A percentile compares a stretch with the other conserved stretches of the same genome.
Evolutionary conservation across 2,797 vertebrate genomes (phyloP).

Genomic region (Botia kubotai): DNA sequence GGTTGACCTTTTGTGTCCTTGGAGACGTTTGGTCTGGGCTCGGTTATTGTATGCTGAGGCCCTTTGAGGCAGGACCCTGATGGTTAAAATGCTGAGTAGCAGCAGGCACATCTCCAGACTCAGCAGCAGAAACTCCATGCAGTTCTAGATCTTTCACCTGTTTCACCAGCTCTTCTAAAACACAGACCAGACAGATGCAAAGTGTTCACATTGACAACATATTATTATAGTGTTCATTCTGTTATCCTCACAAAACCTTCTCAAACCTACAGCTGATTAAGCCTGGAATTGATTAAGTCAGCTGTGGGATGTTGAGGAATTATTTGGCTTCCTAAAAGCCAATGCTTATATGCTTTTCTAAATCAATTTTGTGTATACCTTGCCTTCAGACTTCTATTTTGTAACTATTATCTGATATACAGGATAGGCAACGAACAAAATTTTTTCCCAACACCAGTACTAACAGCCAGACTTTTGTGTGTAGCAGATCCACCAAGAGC

Average conservation of each 20-base stretch:
- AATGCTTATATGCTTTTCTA: too few relatives aligned
- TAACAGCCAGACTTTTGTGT: too few relatives aligned
- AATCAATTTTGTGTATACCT: too few relatives aligned
- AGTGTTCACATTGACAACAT: neutral
- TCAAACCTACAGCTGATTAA: neutral
- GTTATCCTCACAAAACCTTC: neutral
- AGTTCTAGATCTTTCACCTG: slow-evolving; percentile 85
- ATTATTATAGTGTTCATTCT: neutral
- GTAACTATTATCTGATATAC: too few relatives aligned
- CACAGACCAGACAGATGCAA: neutral
- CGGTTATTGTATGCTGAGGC: slow-evolving; percentile 95
- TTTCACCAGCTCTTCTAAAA: slow-evolving; percentile 78
- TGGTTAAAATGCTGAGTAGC: slow-evolving; percentile 84
- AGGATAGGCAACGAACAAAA: too few relatives aligned
- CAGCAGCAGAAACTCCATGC: slow-evolving; percentile 85
- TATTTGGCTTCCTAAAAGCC: too few relatives aligned
- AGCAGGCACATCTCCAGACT: slow-evolving; percentile 81
- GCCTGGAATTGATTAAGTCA: too few relatives aligned
- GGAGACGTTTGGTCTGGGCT: slow-evolving; percentile 88
- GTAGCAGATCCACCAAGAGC: too few relatives aligned
- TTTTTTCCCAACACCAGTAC: too few relatives aligned
- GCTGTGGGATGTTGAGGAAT: too few relatives aligned
- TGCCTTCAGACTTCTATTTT: too few relatives aligned
- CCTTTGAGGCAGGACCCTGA: slow-evolving; percentile 83
- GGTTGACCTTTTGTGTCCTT: slow-evolving; percentile 85